Evolutionary conservation across 2,797 vertebrate species (phyloP), one percentile per base, ranked within the genome.

Genomic region (Falco cherrug): DNA sequence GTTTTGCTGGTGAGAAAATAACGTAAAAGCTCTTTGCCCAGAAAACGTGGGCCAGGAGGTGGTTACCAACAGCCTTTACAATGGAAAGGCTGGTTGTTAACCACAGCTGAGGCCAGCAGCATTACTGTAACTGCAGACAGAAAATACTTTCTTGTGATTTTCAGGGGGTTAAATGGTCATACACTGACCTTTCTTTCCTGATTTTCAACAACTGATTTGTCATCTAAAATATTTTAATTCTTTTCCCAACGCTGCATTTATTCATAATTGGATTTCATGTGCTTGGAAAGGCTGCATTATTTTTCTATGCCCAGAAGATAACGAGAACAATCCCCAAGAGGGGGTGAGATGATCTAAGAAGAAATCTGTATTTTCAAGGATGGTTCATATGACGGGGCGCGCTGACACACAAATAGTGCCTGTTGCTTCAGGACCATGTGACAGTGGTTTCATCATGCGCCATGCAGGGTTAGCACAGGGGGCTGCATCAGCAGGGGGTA

Each of bases 1-100:
- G 80, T 86, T 93, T 79, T 76, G 84, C 87, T 96, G 63, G 76
- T 82, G 93, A 89, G 65, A 96, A 92, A 97, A 94, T 78, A 90
- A 84, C 3, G 11, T 48, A 57, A 90, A 97, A 89, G 48, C 68
- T 92, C 73, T 59, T 93, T 88, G 63, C 79, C 79, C 69, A 48
- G 92, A 90, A 90, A 93, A 82, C 70, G 6, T 1, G 9, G 33
- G 51, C 37, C 37, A 41, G 80, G n/a, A 93, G 29, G 51, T 84
- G 56, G 39, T 60, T 57, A 31, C 57, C 81, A 93, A 13, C 48
- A 64, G 63, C 71, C 60, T 22, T 74, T 68, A 50, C 65, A 26
- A 2, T 24, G 63, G 25, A 57, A 26, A 53, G 53, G n/a, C 47
- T 84, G 75, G 24, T 65, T 69, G 24, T 77, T 87, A 77, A 60